phyloP scores from a whole-genome alignment of 2,888 invertebrate species.

The Diadromus collaris region DNA sequence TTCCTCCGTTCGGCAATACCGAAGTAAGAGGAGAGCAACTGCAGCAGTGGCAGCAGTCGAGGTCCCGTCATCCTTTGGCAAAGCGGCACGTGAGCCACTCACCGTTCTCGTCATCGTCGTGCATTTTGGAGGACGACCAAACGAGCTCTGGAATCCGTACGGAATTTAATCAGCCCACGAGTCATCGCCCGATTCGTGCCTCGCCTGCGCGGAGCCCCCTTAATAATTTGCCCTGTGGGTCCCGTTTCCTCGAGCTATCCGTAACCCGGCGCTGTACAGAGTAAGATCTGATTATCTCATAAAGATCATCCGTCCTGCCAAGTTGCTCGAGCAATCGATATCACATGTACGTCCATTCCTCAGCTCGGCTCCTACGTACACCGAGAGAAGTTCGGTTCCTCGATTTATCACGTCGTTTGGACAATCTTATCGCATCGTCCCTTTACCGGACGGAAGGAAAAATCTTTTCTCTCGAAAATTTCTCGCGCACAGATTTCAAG shows the following conservation, averaged over 20 bases:
- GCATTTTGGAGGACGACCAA: conserved; percentile 57
- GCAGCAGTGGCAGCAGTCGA: conserved; percentile 11
- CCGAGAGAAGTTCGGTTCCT: not conserved
- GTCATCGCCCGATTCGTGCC: conserved; percentile 40
- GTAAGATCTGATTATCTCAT: conserved; percentile 33
- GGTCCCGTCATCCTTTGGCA: conserved; percentile 39
- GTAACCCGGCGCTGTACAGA: not conserved
- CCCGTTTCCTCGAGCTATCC: not conserved
- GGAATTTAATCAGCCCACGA: conserved; percentile 55
- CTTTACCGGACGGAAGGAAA: not conserved
- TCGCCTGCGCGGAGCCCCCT: conserved; percentile 8
- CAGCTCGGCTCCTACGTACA: not conserved
- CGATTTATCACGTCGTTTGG: conserved; percentile 24
- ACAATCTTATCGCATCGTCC: conserved; percentile 3
- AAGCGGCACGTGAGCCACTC: conserved; percentile 28
- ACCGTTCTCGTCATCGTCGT: conserved; percentile 12
- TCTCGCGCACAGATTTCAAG: conserved; percentile 42
- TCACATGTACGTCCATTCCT: not conserved
- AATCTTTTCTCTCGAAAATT: conserved; percentile 15
- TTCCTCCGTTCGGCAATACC: conserved; percentile 30
- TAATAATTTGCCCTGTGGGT: conserved; percentile 20
- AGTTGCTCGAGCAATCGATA: conserved; percentile 38
- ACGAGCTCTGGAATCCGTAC: conserved; percentile 50
- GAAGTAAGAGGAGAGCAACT: conserved; percentile 20
- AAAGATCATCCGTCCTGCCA: conserved; percentile 38